Conservation (phyloP, 2,888 invertebrate species). For the Pimpla rufipes region DNA sequence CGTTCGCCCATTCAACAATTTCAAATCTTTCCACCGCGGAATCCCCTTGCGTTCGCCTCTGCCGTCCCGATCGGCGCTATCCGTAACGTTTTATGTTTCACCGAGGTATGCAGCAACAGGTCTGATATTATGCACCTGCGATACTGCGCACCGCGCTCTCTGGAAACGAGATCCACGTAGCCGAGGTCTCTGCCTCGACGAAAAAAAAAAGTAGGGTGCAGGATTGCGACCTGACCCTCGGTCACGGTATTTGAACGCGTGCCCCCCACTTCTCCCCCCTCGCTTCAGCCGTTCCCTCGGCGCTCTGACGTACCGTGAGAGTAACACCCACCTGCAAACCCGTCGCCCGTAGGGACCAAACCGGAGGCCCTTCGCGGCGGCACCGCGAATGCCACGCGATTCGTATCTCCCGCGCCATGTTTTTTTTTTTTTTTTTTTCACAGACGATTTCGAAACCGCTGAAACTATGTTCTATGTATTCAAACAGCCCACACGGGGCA, state of each 20-base stretch:
- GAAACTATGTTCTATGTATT: constrained; percentile 58
- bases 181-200: constrained; percentile 23
- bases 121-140: constrained; percentile 26
- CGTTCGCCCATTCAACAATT: neutral
- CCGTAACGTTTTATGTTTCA: constrained; percentile 23
- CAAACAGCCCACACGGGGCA: constrained; percentile 29
- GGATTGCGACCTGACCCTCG: constrained; percentile 73
- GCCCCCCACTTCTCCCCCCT: constrained; percentile 55
- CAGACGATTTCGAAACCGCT: constrained; percentile 44
- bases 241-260: constrained; percentile 75
- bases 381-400: constrained; percentile 52
- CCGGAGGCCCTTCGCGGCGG: constrained; percentile 12
- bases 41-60: neutral
- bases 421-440: constrained; percentile 11
- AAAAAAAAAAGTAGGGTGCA: constrained; percentile 67
- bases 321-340: constrained; percentile 62
- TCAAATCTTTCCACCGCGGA: neutral
- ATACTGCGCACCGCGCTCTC: neutral
- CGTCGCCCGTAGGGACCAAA: constrained; percentile 47
- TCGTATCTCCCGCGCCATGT: constrained; percentile 34
- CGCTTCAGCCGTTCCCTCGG: constrained; percentile 57
- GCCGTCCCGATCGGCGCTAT: neutral
- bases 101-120: neutral
- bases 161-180: constrained; percentile 33
- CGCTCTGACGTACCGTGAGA: constrained; percentile 62